These are phyloP conservation scores for Blastobasis adustella DNA, from an alignment of 2,888 invertebrate species.

Conservation along the genomic window DNA sequence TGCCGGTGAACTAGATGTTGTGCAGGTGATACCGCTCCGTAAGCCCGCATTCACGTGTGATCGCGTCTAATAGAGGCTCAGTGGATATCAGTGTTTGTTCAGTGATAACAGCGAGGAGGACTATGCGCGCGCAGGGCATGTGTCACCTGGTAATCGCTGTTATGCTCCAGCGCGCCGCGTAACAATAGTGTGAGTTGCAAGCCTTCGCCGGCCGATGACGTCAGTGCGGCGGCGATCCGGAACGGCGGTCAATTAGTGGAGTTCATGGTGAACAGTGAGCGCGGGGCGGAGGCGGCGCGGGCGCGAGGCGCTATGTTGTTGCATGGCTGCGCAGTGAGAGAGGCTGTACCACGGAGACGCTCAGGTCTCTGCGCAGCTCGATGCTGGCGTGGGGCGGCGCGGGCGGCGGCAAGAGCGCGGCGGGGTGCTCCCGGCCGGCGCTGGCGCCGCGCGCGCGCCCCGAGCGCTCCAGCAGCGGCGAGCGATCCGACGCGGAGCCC, in stretches of 20 bases:
- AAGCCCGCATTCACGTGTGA: slow-evolving; percentile 32
- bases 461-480: slow-evolving; percentile 27
- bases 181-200: background rate
- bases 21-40: slow-evolving; percentile 30
- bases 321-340: slow-evolving; percentile 55
- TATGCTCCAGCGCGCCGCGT: no score
- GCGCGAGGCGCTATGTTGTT: slow-evolving; percentile 67
- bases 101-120: slow-evolving; percentile 48
- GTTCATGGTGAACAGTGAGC: slow-evolving; percentile 36
- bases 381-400: slow-evolving; percentile 58
- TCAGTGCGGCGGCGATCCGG: slow-evolving; percentile 21
- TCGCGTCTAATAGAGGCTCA: slow-evolving; percentile 38
- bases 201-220: slow-evolving; percentile 15
- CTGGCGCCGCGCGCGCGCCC: slow-evolving; percentile 20
- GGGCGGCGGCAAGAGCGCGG: slow-evolving; percentile 9
- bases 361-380: slow-evolving; percentile 65
- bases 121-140: slow-evolving; percentile 33
- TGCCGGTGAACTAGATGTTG: slow-evolving; percentile 4
- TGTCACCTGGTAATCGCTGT: slow-evolving; percentile 9
- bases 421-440: slow-evolving; percentile 11
- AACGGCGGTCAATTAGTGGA: slow-evolving; percentile 24
- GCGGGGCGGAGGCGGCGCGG: slow-evolving; percentile 35
- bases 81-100: slow-evolving; percentile 56
- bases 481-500: slow-evolving; percentile 36
- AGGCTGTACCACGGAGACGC: slow-evolving; percentile 70